A percentile compares a stretch with the other conserved stretches of the same genome.
These are phyloP conservation scores for Orchesellides sinensis DNA, from an alignment of 2,888 invertebrate genomes.

Conservation along the genomic window DNA sequence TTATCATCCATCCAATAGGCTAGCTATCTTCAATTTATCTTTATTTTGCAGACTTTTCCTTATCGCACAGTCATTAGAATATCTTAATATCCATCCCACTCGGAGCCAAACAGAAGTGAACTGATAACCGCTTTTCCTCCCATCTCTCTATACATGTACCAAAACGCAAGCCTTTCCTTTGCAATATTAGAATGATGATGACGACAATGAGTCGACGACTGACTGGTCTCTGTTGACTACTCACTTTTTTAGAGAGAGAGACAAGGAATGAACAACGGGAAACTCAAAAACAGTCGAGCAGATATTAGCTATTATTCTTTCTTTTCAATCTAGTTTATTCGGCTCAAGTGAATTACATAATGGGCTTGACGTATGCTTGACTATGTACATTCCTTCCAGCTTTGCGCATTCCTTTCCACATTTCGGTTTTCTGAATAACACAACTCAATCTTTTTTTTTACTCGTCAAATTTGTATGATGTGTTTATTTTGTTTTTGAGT, in stretches of 20 bases:
- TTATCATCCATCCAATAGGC: conserved; percentile 74
- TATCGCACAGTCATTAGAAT: conserved; percentile 76
- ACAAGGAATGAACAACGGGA: conserved; percentile 11
- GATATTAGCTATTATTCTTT: conserved; percentile 33
- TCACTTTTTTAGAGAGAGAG: conserved; percentile 18
- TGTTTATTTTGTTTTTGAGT: no score
- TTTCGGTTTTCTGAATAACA: no score
- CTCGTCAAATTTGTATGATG: no score
- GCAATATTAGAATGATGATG: neutral
- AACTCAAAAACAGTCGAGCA: conserved; percentile 14
- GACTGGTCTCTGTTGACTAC: conserved; percentile 57
- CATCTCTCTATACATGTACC: conserved; percentile 68
- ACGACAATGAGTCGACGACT: conserved; percentile 50
- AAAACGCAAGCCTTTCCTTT: conserved; percentile 6
- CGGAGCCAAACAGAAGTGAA: conserved; percentile 75
- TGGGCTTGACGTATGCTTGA: neutral
- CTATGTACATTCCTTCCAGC: no score
- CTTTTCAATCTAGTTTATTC: conserved; percentile 32
- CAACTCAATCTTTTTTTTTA: no score
- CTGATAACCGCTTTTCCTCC: conserved; percentile 73
- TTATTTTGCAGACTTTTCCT: conserved; percentile 75
- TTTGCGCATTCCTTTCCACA: no score
- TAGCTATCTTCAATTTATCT: conserved; percentile 75
- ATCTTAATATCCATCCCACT: conserved; percentile 76
- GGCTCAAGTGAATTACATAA: conserved; percentile 33